A percentile compares a stretch with the other conserved stretches of the same genome.
Conservation (phyloP, 2,888 invertebrate species). For the Ctena decussata region DNA sequence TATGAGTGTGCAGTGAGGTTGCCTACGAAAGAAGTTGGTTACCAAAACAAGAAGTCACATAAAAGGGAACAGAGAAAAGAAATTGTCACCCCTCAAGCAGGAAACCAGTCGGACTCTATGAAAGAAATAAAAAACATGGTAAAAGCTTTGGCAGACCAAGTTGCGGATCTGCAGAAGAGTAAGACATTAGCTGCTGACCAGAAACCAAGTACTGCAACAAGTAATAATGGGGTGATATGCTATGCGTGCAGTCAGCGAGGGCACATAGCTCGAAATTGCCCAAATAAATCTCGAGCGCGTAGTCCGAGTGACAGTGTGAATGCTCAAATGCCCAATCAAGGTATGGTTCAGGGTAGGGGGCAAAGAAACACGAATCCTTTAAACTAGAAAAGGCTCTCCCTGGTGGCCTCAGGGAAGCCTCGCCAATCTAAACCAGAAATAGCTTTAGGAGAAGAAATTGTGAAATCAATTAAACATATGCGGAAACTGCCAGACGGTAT, state of each 20-base stretch:
- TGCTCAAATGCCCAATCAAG: background rate
- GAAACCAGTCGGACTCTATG: background rate
- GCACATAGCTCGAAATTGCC: background rate
- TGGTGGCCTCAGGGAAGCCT: background rate
- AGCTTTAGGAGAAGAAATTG: background rate
- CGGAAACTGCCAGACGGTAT: background rate
- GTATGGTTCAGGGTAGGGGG: background rate
- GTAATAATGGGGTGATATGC: background rate
- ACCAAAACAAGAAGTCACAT: background rate
- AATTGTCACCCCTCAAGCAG: background rate
- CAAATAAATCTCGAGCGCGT: no score
- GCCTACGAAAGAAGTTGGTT: background rate
- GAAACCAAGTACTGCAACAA: no score
- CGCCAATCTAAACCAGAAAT: background rate
- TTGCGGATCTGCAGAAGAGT: background rate
- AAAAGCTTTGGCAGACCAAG: background rate
- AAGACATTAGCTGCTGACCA: background rate
- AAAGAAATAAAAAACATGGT: background rate
- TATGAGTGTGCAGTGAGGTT: background rate
- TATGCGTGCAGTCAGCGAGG: background rate
- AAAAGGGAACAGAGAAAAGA: background rate
- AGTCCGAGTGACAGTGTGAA: background rate
- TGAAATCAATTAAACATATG: no score
- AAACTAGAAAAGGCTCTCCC: background rate
- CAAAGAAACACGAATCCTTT: background rate